phyloP scores from a whole-genome alignment of 2,888 invertebrate genomes.

The Eilema depressum region DNA sequence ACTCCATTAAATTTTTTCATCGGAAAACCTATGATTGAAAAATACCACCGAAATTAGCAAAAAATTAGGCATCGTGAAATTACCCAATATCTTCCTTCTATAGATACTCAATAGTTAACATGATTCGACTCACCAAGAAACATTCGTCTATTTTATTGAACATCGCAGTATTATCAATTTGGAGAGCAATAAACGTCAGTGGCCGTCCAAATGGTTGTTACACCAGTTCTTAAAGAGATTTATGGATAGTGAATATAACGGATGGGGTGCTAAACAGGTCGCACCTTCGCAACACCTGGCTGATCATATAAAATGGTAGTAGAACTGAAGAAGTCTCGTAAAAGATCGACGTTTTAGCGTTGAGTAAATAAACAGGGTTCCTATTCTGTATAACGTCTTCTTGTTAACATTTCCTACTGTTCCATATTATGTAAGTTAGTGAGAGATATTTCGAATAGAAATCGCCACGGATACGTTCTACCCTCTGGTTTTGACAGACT shows the following conservation, averaged over 20 bases:
- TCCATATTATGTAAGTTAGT: neutral
- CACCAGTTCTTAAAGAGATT: constrained; percentile 57
- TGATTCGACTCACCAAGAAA: neutral
- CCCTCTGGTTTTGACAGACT: no score
- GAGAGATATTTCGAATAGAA: no score
- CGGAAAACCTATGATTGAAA: no score
- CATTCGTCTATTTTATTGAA: constrained; percentile 33
- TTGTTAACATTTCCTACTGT: neutral
- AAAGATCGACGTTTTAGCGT: neutral
- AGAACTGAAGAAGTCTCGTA: neutral
- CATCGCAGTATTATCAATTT: constrained; percentile 32
- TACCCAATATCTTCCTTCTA: neutral
- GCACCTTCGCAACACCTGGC: constrained; percentile 57
- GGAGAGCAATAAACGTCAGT: constrained; percentile 35
- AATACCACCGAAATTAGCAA: no score
- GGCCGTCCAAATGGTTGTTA: constrained; percentile 36
- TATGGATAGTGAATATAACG: constrained; percentile 45
- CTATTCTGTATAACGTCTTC: neutral
- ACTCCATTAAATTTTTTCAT: no score
- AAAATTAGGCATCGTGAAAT: no score
- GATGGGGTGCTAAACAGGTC: constrained; percentile 36
- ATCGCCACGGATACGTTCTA: no score
- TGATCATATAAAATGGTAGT: constrained; percentile 31
- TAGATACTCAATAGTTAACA: neutral
- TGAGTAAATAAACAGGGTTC: neutral